Base-by-base conservation (phyloP, 2,888 invertebrate genomes). In the Eustalomyia histrio region DNA sequence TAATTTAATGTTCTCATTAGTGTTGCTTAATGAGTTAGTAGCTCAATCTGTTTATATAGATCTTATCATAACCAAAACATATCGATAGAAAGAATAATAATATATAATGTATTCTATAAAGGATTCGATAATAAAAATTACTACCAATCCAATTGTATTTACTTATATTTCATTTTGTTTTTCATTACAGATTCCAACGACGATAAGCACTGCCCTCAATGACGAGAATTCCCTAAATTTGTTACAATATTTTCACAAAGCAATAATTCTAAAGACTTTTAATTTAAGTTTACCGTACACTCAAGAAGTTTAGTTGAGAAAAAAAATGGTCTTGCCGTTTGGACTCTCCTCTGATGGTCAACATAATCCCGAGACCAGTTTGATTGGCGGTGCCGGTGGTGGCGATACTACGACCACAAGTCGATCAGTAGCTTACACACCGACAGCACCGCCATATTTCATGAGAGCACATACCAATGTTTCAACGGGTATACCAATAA, bases 281-380 rank as follows among this genome's bases (percentile, higher is more conserved):
- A 53, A 2, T 47, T 65, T 55, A 75, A 61, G 29, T 60, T 61
- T 18, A 63, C 18, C 43, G 63, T 63, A 14, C 52, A 69, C 21
- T 21, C n/a, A 39, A n/a, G 85, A 29, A 60, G 83, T 78, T 83
- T 72, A 82, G 43, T n/a, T 47, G 83, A 82, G 55, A 35, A 80
- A 6, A n/a, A 81, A 71, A 84, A 90, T 90, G 90, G 90, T 90
- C 67, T 83, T 90, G 76, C 90, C 90, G 50, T 90, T 90, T 80
- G 90, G 88, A 80, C 85, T 90, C 55, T 87, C 87, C 47, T 86
- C 90, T 47, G 90, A 90, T 83, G 90, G 88, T 72, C 88, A 88
- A 76, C 86, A 89, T 79, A 85, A 86, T 33, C 86, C 87, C 58
- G 88, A 84, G 73, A 86, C 35, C 7, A 57, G 18, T 55, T 53